These are phyloP conservation scores for Prietella phreatophila DNA, from an alignment of 2,113 vertebrate genomes.

Conservation along the genomic window DNA sequence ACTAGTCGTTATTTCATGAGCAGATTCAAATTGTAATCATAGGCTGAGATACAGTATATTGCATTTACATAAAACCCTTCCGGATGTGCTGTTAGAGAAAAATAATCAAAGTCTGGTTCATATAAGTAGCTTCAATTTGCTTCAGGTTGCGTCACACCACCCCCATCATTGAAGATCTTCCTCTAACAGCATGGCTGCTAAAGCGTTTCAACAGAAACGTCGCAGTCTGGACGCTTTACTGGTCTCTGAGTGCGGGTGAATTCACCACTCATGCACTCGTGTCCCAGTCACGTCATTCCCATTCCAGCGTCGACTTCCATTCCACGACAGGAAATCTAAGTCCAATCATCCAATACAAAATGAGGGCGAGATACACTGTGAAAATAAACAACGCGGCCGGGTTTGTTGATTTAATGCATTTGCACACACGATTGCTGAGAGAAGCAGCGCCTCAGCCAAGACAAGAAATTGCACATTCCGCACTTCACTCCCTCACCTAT, in stretches of 20 bases:
- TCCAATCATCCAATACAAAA: conserved; percentile 66
- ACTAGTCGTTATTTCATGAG: background rate
- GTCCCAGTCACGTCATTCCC: conserved; percentile 31
- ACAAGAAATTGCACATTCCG: conserved; percentile 61
- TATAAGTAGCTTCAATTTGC: background rate
- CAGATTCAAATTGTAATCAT: background rate
- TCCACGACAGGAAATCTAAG: conserved; percentile 67
- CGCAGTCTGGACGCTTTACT: background rate
- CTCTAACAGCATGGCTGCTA: background rate
- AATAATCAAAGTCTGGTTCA: background rate
- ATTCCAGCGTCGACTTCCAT: conserved; percentile 62
- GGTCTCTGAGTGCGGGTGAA: background rate
- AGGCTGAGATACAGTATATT: background rate
- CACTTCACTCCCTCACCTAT: conserved; percentile 35
- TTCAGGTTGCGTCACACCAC: background rate
- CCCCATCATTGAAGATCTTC: background rate
- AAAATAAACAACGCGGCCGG: conserved; percentile 69
- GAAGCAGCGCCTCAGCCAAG: conserved; percentile 61
- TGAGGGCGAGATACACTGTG: conserved; percentile 63
- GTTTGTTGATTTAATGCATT: conserved; percentile 67
- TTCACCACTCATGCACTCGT: background rate
- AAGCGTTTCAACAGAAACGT: background rate
- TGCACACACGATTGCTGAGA: conserved; percentile 60
- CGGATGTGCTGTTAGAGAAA: background rate
- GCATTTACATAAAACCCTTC: background rate